Percentiles rank a stretch among this genome's conserved stretches.
Conservation (phyloP, 2,888 invertebrate genomes). For the Cecidostiba fungosa region DNA sequence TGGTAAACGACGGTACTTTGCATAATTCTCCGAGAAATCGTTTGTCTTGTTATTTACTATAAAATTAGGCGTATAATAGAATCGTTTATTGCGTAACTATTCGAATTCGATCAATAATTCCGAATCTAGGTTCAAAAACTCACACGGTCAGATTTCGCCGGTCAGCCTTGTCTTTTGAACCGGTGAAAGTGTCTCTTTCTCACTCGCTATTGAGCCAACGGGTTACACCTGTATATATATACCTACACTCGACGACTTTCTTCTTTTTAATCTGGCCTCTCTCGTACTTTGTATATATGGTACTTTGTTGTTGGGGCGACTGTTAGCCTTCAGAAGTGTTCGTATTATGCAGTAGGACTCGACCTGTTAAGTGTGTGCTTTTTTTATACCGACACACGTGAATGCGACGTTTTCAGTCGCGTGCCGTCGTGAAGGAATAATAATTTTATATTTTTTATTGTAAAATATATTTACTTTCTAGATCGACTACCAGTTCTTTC, state of each 20-base stretch:
- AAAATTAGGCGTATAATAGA: too few species aligned
- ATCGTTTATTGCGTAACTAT: too few species aligned
- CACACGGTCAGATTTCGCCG: background rate
- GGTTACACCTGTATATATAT: background rate
- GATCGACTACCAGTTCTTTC: too few species aligned
- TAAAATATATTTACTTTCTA: background rate
- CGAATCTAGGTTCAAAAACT: background rate
- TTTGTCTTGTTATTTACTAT: too few species aligned
- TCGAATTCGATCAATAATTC: background rate
- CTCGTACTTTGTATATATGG: background rate
- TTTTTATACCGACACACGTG: too few species aligned
- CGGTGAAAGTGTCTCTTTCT: conserved; percentile 38
- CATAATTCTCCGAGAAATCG: too few species aligned
- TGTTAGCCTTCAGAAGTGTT: conserved; percentile 23
- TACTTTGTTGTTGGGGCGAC: background rate
- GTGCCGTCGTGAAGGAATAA: background rate
- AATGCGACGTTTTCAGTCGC: too few species aligned
- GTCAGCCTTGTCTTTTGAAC: background rate
- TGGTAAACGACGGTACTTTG: too few species aligned
- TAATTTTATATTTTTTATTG: background rate
- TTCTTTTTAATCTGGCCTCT: conserved; percentile 10
- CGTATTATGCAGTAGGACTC: background rate
- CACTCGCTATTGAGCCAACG: background rate
- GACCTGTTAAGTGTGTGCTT: too few species aligned
- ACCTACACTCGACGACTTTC: conserved; percentile 14